Evolutionary conservation across 1,140 invertebrate genomes (phyloP).

Genomic region (Zaprionus africanus): DNA sequence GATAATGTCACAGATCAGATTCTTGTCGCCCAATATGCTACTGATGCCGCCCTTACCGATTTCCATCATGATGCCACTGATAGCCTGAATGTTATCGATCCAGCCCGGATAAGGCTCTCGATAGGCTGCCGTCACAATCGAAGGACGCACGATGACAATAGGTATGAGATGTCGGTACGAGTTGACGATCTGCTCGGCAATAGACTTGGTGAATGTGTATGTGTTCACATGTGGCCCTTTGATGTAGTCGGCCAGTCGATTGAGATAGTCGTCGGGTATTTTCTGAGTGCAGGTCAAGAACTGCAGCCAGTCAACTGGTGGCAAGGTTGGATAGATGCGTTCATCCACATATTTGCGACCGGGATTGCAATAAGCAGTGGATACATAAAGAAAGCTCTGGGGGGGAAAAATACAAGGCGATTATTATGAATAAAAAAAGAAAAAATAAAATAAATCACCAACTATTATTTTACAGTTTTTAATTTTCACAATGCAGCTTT

Average conservation of each 20-base stretch:
- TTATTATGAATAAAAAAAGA: too few relatives aligned
- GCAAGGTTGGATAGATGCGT: conserved; percentile 88
- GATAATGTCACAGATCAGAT: conserved; percentile 92
- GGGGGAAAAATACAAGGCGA: conserved; percentile 25
- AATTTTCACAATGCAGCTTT: too few relatives aligned
- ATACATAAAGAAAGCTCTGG: conserved; percentile 92
- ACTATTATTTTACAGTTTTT: too few relatives aligned
- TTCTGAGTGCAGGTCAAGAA: conserved; percentile 87
- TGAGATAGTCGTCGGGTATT: conserved; percentile 86
- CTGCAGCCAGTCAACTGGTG: conserved; percentile 87
- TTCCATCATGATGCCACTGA: conserved; percentile 91
- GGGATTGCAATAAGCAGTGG: conserved; percentile 94
- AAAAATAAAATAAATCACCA: too few relatives aligned
- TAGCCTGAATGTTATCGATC: conserved; percentile 96
- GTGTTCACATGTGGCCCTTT: conserved; percentile 93
- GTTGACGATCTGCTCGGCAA: conserved; percentile 91
- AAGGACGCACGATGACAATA: conserved; percentile 95
- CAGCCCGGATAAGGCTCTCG: conserved; percentile 94
- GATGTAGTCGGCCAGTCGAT: conserved; percentile 86
- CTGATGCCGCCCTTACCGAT: conserved; percentile 94
- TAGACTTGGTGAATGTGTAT: conserved; percentile 94
- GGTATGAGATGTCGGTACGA: conserved; percentile 89
- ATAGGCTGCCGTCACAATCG: conserved; percentile 92
- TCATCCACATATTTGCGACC: conserved; percentile 89
- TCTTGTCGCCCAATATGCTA: conserved; percentile 90